phyloP scores from a whole-genome alignment of 2,888 invertebrate genomes.

The Lacanobia wlatinum region DNA sequence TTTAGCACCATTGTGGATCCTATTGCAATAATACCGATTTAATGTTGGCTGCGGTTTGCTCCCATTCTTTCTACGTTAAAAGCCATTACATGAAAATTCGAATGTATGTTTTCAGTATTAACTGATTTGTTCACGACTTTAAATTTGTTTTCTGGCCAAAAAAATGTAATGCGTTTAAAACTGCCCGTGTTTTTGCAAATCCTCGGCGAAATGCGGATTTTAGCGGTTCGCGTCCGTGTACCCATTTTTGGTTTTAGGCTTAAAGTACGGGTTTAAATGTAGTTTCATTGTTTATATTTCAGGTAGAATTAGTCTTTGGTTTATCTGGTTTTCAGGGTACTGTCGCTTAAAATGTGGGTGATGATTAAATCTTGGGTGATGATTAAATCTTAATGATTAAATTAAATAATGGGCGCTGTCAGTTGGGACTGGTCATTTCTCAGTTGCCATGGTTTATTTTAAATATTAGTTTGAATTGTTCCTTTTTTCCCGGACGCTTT shows the following conservation, averaged over 20 bases:
- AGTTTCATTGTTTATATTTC: constrained; percentile 35
- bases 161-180: constrained; percentile 64
- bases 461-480: no score
- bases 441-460: no score
- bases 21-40: constrained; percentile 55
- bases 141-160: constrained; percentile 51
- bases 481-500: no score
- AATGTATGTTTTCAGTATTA: constrained; percentile 59
- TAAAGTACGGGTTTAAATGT: constrained; percentile 35
- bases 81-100: constrained; percentile 51
- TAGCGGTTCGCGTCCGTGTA: constrained; percentile 27
- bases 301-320: neutral
- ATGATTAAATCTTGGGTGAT: no score
- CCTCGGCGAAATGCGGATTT: constrained; percentile 53
- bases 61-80: constrained; percentile 50
- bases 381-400: no score
- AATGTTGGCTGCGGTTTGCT: constrained; percentile 42
- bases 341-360: neutral
- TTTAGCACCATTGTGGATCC: constrained; percentile 41
- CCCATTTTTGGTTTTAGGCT: constrained; percentile 49
- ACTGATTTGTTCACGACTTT: constrained; percentile 59
- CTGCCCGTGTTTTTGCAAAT: constrained; percentile 58
- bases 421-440: no score
- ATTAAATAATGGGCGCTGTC: no score
- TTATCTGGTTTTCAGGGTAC: neutral